Conservation (phyloP, 1,140 invertebrate species). For the Zaprionus camerounensis region DNA sequence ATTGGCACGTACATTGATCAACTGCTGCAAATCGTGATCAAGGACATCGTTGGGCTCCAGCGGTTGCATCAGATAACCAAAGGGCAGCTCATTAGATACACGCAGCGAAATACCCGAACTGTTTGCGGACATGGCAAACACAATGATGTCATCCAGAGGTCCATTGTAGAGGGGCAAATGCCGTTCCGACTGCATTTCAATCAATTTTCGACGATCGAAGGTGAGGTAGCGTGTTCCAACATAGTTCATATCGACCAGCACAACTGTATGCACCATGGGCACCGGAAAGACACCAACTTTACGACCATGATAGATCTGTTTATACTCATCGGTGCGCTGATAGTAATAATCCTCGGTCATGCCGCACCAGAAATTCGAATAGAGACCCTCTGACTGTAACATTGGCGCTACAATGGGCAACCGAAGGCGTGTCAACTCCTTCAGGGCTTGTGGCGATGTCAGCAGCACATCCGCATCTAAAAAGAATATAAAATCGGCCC, state of each 20-base stretch:
- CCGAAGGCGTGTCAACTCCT: slow-evolving; percentile 88
- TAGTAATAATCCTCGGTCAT: slow-evolving; percentile 96
- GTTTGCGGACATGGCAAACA: slow-evolving; percentile 95
- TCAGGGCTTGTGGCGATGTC: slow-evolving; percentile 89
- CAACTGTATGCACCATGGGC: slow-evolving; percentile 96
- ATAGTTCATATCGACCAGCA: slow-evolving; percentile 92
- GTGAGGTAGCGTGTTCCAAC: slow-evolving; percentile 88
- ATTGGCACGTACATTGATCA: slow-evolving; percentile 92
- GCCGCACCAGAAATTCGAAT: slow-evolving; percentile 98
- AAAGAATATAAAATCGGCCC: slow-evolving; percentile 95
- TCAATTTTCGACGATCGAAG: slow-evolving; percentile 89
- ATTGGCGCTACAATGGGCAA: slow-evolving; percentile 91
- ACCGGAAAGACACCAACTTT: slow-evolving; percentile 92
- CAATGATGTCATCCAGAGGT: slow-evolving; percentile 96
- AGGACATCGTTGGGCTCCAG: slow-evolving; percentile 89
- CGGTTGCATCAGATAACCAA: slow-evolving; percentile 93
- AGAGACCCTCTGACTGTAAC: slow-evolving; percentile 93
- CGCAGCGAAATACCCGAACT: slow-evolving; percentile 88
- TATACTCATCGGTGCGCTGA: slow-evolving; percentile 93
- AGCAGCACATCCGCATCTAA: slow-evolving; percentile 95
- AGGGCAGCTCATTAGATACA: slow-evolving; percentile 92
- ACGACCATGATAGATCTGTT: slow-evolving; percentile 90
- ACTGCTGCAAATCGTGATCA: slow-evolving; percentile 88
- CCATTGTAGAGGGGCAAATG: slow-evolving; percentile 86
- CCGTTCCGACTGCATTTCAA: slow-evolving; percentile 68